Conservation (phyloP, 2,797 vertebrate species). For the Catharus ustulatus region DNA sequence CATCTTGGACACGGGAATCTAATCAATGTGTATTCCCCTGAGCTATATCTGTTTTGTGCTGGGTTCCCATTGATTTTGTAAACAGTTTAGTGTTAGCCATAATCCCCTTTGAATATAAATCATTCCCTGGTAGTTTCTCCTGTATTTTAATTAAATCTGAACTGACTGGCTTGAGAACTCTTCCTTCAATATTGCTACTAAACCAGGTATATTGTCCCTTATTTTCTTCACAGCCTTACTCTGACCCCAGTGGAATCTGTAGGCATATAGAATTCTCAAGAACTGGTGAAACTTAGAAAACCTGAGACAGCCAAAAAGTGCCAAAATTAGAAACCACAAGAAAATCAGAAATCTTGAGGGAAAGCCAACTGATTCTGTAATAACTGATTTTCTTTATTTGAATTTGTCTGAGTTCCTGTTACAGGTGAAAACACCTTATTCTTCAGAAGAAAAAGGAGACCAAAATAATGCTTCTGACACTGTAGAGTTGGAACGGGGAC, state of each 20-base stretch:
- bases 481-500: neutral
- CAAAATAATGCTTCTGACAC: neutral
- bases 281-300: neutral
- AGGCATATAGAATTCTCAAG: neutral
- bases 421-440: neutral
- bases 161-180: neutral
- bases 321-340: neutral
- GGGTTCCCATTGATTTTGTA: constrained; percentile 20
- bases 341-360: neutral
- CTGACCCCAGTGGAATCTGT: neutral
- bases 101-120: constrained; percentile 40
- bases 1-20: neutral
- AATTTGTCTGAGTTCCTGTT: neutral
- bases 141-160: constrained; percentile 51
- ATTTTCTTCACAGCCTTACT: neutral
- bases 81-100: constrained; percentile 29
- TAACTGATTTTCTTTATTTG: neutral
- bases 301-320: neutral
- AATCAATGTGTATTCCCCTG: constrained; percentile 39
- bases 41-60: constrained; percentile 14
- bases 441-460: neutral
- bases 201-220: neutral
- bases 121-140: neutral
- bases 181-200: neutral
- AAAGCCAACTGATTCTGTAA: neutral